Percentiles rank a stretch among this genome's conserved stretches.
Conservation (phyloP, 2,888 invertebrate species). For the Alloplasta piceator region DNA sequence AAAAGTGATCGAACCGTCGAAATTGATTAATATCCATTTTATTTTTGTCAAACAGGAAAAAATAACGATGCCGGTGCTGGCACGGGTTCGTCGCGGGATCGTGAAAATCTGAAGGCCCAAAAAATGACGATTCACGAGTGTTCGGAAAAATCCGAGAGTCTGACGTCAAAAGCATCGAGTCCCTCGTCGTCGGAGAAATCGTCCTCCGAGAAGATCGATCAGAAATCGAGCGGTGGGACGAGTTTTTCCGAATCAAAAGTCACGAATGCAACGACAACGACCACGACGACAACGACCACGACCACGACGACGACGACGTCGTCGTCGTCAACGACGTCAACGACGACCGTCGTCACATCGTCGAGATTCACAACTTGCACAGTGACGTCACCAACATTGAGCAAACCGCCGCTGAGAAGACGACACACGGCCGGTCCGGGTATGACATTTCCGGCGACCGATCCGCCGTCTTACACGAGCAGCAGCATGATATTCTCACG, state of each 20-base stretch:
- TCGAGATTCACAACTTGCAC: constrained; percentile 79
- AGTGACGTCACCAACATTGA: constrained; percentile 79
- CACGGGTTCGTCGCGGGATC: constrained; percentile 36
- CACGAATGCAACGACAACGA: no score
- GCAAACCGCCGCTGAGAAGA: constrained; percentile 78
- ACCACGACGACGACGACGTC: constrained; percentile 58
- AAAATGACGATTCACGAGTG: constrained; percentile 58
- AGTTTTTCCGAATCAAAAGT: constrained; percentile 71
- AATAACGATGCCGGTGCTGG: constrained; percentile 70
- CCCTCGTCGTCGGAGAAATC: constrained; percentile 80
- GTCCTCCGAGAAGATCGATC: constrained; percentile 79
- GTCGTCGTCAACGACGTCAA: constrained; percentile 35
- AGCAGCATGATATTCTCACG: constrained; percentile 81
- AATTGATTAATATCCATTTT: neutral
- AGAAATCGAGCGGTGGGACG: constrained; percentile 74
- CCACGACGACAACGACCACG: constrained; percentile 54
- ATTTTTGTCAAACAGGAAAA: constrained; percentile 70
- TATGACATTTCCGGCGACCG: constrained; percentile 81
- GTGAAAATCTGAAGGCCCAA: constrained; percentile 38
- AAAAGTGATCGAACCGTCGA: constrained; percentile 8
- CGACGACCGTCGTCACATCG: constrained; percentile 65
- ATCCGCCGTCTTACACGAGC: constrained; percentile 80
- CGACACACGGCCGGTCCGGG: constrained; percentile 81
- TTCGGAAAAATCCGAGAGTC: constrained; percentile 71
- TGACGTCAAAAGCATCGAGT: constrained; percentile 76